Evolutionary conservation across 2,797 vertebrate species (phyloP), one percentile per base, ranked within the genome.

Genomic region (Muscicapa striata): DNA sequence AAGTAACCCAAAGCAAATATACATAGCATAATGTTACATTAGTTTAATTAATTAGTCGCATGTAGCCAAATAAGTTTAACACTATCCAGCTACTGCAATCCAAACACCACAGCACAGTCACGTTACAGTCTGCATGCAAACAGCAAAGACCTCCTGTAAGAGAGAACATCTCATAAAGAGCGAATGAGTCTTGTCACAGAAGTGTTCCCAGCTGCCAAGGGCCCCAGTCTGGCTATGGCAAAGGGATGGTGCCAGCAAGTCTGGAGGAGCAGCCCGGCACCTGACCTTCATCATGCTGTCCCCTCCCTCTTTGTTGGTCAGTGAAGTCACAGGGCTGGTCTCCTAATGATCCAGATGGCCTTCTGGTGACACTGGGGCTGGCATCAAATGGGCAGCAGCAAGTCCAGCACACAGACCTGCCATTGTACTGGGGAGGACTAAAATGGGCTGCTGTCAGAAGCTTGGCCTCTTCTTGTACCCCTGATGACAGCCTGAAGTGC

Each of bases 291-390:
- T 74, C 80, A 13, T 1, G 41, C 54, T 70, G 64, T 51, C 1
- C 1, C 63, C 78, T 84, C 59, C 46, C 49, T 62, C 54, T 62
- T 24, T 61, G 55, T 9, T 51, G 34, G 1, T 70, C 6, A 9
- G 18, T 0, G 0, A 84, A 94, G 89, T 87, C 87, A 93, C 87
- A 92, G 84, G 74, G 67, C 38, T 79, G 48, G 70, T 82, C n/a
- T 87, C 89, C 90, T 95, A 96, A 94, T 57, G 91, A 94, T 89
- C 74, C 63, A 38, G 57, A 73, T 74, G 81, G 55, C 94, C 87
- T 90, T 51, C 52, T 73, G 67, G 40, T 93, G 92, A 89, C 94
- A 83, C 84, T 10, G 43, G 13, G n/a, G 13, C 27, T 94, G 94
- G 90, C 89, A 93, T 24, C 70, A 73, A 63, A 76, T 2, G 27